These are phyloP conservation scores for Ornithoptera priamus DNA, from an alignment of 2,888 invertebrate species.

Conservation along the genomic window DNA sequence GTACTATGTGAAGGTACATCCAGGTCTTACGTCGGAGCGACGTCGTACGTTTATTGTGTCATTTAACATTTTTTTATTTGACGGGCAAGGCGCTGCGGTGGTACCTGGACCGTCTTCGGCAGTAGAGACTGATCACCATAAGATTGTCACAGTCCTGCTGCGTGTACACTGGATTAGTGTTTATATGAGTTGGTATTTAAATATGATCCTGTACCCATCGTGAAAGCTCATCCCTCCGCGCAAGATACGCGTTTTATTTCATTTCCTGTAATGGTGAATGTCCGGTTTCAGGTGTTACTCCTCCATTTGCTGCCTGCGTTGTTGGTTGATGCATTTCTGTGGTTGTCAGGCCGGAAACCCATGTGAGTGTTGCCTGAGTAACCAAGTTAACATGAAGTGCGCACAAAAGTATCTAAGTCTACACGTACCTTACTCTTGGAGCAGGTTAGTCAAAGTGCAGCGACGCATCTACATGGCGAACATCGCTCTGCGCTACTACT, in stretches of 20 bases:
- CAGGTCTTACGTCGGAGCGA: background rate
- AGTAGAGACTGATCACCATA: too few species aligned
- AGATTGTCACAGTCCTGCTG: too few species aligned
- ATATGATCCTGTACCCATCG: too few species aligned
- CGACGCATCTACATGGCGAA: slow-evolving; percentile 89
- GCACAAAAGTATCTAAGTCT: background rate
- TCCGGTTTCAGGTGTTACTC: slow-evolving; percentile 77
- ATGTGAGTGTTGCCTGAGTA: slow-evolving; percentile 76
- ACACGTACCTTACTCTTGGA: too few species aligned
- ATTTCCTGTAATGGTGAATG: background rate
- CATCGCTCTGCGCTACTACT: slow-evolving; percentile 85
- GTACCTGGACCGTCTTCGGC: too few species aligned
- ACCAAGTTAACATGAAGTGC: background rate
- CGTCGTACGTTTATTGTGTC: too few species aligned
- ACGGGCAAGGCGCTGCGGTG: too few species aligned
- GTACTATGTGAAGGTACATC: slow-evolving; percentile 82
- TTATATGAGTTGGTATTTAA: too few species aligned
- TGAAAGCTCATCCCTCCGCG: too few species aligned
- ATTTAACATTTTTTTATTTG: too few species aligned
- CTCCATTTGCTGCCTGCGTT: slow-evolving; percentile 90
- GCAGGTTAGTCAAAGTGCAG: slow-evolving; percentile 88
- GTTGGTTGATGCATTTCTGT: slow-evolving; percentile 84
- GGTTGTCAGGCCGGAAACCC: slow-evolving; percentile 84
- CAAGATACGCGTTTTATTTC: too few species aligned
- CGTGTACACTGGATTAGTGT: too few species aligned